Evolutionary conservation across 23 tunicate genomes (phyloP).

Genomic region (Ciona savignyi): DNA sequence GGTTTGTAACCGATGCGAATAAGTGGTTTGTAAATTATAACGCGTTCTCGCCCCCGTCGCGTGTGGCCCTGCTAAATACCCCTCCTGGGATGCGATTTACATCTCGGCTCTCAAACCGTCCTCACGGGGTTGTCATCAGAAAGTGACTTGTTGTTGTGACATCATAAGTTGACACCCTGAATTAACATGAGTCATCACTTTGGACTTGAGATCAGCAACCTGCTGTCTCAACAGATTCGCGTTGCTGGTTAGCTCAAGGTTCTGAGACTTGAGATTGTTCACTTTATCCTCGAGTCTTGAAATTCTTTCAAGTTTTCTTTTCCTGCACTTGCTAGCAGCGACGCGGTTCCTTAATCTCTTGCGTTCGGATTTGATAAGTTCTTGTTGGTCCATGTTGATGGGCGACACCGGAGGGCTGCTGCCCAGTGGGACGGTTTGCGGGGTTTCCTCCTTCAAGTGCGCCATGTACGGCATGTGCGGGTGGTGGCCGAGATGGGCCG

Average conservation of each 20-base stretch:
- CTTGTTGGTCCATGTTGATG: slow-evolving; percentile 92
- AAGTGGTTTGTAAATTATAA: not conserved
- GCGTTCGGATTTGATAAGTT: slow-evolving; percentile 88
- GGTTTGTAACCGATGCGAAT: not conserved
- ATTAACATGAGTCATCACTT: slow-evolving; percentile 91
- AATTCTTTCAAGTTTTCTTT: slow-evolving; percentile 93
- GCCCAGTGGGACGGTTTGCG: slow-evolving; percentile 76
- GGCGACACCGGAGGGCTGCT: slow-evolving; percentile 86
- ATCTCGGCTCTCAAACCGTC: too few relatives aligned
- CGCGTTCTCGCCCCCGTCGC: not conserved
- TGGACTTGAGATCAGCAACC: slow-evolving; percentile 89
- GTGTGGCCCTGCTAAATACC: not conserved
- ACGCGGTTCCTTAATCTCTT: slow-evolving; percentile 93
- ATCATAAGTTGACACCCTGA: slow-evolving; percentile 90
- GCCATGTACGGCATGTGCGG: slow-evolving; percentile 14
- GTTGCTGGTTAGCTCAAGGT: slow-evolving; percentile 72
- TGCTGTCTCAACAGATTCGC: slow-evolving; percentile 79
- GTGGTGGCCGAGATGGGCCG: slow-evolving; percentile 12
- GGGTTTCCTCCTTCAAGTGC: slow-evolving; percentile 66
- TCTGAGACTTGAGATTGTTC: slow-evolving; percentile 61
- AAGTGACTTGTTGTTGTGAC: slow-evolving; percentile 80
- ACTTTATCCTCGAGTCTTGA: slow-evolving; percentile 93
- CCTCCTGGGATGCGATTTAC: too few relatives aligned
- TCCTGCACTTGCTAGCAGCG: slow-evolving; percentile 98
- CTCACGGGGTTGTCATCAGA: too few relatives aligned